Evolutionary conservation across 2,797 vertebrate species (phyloP), one percentile per base, ranked within the genome.

Genomic region (Falco peregrinus): DNA sequence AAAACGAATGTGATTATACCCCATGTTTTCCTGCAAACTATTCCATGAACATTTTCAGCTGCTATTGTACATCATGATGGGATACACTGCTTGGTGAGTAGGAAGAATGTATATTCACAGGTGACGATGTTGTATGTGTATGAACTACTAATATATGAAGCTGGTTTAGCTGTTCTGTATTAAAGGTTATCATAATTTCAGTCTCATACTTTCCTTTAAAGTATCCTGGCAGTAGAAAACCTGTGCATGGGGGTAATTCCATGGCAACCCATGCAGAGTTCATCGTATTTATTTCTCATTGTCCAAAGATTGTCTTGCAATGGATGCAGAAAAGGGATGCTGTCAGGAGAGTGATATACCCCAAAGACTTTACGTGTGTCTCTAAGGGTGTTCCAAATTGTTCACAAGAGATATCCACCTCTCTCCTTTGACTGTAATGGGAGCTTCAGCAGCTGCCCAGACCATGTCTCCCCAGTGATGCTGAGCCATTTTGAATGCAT

Each of bases 41-140:
- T n/a, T 54, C 16, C 18, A 25, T 16, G 20, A 64, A 77, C 31
- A n/a, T 20, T 53, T 80, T 84, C 16, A 39, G 18, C 4, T 54
- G 8, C 10, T 53, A 11, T 51, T 1, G 0, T 63, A 48, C 4
- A 18, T 37, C 29, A 28, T 33, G 14, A 16, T 61, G 11, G 14
- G 11, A 11, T 53, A 56, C 6, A 24, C 14, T 37, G 5, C 11
- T 21, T 80, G 15, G 6, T 85, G 54, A 90, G 20, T 35, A 53
- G 25, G 16, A 64, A 16, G 16, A 89, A 87, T 47, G n/a, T 2
- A 4, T 50, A 48, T 29, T 75, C 29, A 86, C 1, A 13, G 19
- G 14, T n/a, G 20, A 86, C 54, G 16, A 26, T 48, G 5, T 29
- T 70, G 22, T 18, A 19, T 28, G 31, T 10, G 9, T 31, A 45